Conservation (phyloP, 2,888 invertebrate genomes). For the Parasteatoda lunata region DNA sequence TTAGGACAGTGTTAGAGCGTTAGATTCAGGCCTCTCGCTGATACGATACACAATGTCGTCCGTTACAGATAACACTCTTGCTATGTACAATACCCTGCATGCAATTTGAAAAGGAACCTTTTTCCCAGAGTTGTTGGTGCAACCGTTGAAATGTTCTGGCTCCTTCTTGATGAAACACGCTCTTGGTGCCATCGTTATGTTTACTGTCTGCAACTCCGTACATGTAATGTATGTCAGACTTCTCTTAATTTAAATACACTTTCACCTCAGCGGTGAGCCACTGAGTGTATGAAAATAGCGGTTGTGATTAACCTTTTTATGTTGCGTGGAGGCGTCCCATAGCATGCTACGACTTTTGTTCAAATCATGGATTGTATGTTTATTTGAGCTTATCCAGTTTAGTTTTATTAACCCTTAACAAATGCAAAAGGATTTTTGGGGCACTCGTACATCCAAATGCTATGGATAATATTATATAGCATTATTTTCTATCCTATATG, state of each 20-base stretch:
- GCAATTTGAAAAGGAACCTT: neutral
- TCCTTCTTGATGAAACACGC: neutral
- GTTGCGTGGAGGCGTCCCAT: neutral
- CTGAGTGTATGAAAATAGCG: neutral
- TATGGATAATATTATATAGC: too few relatives aligned
- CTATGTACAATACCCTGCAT: neutral
- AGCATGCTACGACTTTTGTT: neutral
- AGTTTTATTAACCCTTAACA: neutral
- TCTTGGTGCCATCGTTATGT: neutral
- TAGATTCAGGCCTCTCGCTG: neutral
- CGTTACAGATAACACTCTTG: neutral
- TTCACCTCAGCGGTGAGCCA: neutral
- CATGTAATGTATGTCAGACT: neutral
- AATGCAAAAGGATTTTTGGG: neutral
- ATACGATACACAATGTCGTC: neutral
- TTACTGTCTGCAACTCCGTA: neutral
- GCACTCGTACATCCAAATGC: too few relatives aligned
- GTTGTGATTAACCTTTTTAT: neutral
- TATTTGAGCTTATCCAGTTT: neutral
- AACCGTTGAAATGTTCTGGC: neutral
- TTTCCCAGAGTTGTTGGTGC: neutral
- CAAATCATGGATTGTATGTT: neutral
- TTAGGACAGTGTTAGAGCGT: neutral
- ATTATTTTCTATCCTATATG: too few relatives aligned
- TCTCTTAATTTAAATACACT: neutral